These are phyloP conservation scores for Gopherus evgoodei DNA, from an alignment of 2,113 vertebrate genomes.

Conservation along the genomic window DNA sequence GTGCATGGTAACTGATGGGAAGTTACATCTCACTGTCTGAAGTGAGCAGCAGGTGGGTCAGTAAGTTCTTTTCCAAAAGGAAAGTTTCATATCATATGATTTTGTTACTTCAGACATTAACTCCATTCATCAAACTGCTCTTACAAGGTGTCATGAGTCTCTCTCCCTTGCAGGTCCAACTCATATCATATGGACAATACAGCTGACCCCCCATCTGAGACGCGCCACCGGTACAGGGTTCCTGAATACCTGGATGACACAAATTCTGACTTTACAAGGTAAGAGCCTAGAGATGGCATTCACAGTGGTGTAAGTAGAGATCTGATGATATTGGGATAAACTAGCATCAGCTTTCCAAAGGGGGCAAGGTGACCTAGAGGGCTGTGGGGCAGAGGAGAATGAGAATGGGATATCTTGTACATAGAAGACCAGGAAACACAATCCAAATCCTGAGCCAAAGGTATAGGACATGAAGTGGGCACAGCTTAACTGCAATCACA, in stretches of 20 bases:
- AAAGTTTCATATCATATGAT: rapidly evolving
- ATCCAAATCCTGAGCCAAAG: not conserved
- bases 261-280: not conserved
- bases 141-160: rapidly evolving
- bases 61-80: not conserved
- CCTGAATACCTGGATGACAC: not conserved
- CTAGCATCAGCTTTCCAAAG: not conserved
- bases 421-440: not conserved
- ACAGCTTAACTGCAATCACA: not conserved
- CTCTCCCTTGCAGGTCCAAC: not conserved
- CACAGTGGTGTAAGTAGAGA: not conserved
- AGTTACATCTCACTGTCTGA: not conserved
- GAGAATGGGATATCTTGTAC: rapidly evolving
- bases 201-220: not conserved
- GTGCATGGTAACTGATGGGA: not conserved
- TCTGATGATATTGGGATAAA: not conserved
- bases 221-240: rapidly evolving
- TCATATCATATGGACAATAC: not conserved
- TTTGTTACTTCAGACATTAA: not conserved
- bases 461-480: not conserved
- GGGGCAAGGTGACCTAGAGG: too few species aligned
- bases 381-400: not conserved
- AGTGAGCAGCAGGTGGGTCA: not conserved
- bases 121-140: not conserved
- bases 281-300: not conserved